Conservation (phyloP, 2,888 invertebrate species). For the Sesia bembeciformis region DNA sequence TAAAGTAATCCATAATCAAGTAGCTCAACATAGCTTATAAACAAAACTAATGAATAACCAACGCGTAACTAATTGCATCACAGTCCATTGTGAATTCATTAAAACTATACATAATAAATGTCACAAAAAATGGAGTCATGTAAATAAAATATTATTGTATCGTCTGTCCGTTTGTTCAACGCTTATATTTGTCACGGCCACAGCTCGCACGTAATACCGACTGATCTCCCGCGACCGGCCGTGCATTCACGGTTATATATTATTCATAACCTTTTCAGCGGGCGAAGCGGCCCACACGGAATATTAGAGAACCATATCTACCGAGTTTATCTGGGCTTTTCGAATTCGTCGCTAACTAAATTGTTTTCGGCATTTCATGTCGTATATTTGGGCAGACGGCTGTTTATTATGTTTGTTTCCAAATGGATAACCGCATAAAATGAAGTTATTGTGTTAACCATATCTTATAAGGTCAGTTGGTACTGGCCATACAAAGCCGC, state of each 20-base stretch:
- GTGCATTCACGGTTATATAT: constrained; percentile 48
- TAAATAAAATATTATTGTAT: constrained; percentile 12
- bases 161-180: constrained; percentile 25
- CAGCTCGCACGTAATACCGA: constrained; percentile 20
- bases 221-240: constrained; percentile 36
- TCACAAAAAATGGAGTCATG: not conserved
- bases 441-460: not conserved
- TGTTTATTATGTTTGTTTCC: not conserved
- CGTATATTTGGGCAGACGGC: constrained; percentile 1
- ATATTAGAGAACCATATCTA: constrained; percentile 60
- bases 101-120: not conserved
- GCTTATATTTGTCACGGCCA: constrained; percentile 35
- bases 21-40: too few relatives aligned
- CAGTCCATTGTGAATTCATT: not conserved
- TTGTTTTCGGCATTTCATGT: constrained; percentile 44
- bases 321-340: constrained; percentile 47
- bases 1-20: too few relatives aligned
- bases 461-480: too few relatives aligned
- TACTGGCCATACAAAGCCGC: too few relatives aligned
- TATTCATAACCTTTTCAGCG: constrained; percentile 67
- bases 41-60: too few relatives aligned
- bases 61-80: too few relatives aligned
- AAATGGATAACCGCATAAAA: not conserved
- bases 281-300: constrained; percentile 57
- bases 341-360: constrained; percentile 62